Evolutionary conservation across 2,113 vertebrate species (phyloP).

Genomic region (Empidonax traillii): DNA sequence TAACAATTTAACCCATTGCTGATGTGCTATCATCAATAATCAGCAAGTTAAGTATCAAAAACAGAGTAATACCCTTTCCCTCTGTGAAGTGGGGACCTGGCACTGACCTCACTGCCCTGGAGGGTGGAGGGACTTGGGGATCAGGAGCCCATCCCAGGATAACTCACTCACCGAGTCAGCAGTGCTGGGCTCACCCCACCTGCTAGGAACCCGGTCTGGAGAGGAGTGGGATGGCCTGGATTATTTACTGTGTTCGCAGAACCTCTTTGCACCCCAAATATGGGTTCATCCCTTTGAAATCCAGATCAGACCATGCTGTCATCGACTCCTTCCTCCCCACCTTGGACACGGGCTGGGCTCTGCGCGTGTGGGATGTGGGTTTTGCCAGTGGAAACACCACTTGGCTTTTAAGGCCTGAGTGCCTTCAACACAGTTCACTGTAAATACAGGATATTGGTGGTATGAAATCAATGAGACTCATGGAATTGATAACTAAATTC

Average conservation of each 20-base stretch:
- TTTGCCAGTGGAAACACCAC: neutral
- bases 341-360: neutral
- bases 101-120: neutral
- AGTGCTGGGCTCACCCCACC: neutral
- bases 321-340: neutral
- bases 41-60: neutral
- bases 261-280: neutral
- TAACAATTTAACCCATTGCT: accelerated
- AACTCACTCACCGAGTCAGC: accelerated
- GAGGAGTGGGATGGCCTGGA: neutral
- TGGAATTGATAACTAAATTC: neutral
- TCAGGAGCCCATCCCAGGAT: neutral
- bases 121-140: neutral
- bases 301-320: neutral
- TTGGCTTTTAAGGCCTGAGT: neutral
- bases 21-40: neutral
- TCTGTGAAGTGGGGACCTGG: neutral
- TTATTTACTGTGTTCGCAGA: neutral
- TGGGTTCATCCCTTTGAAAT: neutral
- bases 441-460: neutral
- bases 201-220: accelerated
- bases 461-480: neutral
- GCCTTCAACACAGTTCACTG: neutral
- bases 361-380: neutral
- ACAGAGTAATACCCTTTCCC: neutral